Percentiles rank a stretch among this genome's conserved stretches.
Evolutionary conservation across 2,888 invertebrate species (phyloP).

Genomic region (Dichetophora obliterata): DNA sequence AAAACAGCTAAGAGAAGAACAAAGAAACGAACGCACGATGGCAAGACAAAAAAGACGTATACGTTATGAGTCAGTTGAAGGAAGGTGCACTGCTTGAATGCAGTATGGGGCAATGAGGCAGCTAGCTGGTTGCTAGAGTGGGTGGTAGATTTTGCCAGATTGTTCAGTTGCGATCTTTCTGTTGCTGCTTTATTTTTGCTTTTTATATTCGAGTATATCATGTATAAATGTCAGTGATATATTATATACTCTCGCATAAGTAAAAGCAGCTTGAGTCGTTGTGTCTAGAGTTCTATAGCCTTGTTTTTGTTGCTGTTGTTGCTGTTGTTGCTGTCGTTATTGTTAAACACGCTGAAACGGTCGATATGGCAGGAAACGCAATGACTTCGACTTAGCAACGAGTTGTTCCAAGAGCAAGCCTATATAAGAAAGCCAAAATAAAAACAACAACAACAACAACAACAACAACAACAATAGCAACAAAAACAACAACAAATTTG

Average conservation of each 20-base stretch:
- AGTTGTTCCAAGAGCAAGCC: not conserved
- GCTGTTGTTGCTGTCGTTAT: no score
- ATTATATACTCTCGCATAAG: not conserved
- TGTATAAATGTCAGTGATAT: no score
- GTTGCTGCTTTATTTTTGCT: no score
- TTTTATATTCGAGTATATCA: no score
- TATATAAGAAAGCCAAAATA: no score
- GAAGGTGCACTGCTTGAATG: no score
- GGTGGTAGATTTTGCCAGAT: no score
- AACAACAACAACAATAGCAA: not conserved
- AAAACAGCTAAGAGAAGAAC: not conserved
- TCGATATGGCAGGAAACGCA: not conserved
- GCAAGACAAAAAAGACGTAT: not conserved
- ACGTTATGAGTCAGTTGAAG: no score
- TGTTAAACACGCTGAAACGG: no score
- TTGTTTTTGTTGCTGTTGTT: not conserved
- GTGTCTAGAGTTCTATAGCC: not conserved
- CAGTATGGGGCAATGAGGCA: no score
- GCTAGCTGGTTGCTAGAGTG: no score
- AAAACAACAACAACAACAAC: not conserved
- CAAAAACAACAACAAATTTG: not conserved
- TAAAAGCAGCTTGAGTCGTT: not conserved
- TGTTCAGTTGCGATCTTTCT: no score
- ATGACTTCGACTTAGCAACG: not conserved
- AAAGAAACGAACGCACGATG: not conserved